These are phyloP conservation scores for Drosophila lacicola DNA, from an alignment of 2,888 invertebrate genomes.

Conservation along the genomic window DNA sequence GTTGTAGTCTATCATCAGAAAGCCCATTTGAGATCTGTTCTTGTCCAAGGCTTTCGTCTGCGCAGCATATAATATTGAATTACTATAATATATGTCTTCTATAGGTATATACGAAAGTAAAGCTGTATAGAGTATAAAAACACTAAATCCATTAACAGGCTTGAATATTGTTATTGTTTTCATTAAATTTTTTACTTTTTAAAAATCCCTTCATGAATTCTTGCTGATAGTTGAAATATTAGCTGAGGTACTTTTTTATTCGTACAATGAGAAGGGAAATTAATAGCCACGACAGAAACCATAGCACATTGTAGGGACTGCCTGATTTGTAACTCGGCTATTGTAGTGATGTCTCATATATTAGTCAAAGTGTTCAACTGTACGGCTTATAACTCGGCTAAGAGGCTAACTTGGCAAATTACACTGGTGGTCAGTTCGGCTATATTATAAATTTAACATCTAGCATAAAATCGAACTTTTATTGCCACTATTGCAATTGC, in stretches of 20 bases:
- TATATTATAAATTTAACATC: background rate
- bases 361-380: background rate
- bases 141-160: too few species aligned
- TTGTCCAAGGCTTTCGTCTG: too few species aligned
- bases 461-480: background rate
- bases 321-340: conserved; percentile 9
- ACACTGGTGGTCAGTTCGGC: conserved; percentile 14
- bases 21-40: too few species aligned
- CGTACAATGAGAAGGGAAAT: background rate
- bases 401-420: background rate
- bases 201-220: background rate
- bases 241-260: background rate
- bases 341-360: conserved; percentile 1
- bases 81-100: too few species aligned
- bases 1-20: too few species aligned
- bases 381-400: conserved; percentile 11
- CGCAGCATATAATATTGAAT: too few species aligned
- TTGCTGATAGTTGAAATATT: background rate
- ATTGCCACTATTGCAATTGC: background rate
- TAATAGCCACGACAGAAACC: conserved; percentile 18
- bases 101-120: too few species aligned
- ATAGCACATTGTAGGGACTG: accelerated
- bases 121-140: too few species aligned
- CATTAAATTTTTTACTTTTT: too few species aligned
- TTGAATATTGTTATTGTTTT: too few species aligned